phyloP scores from a whole-genome alignment of 2,888 invertebrate species.

The Euspilapteryx auroguttella region DNA sequence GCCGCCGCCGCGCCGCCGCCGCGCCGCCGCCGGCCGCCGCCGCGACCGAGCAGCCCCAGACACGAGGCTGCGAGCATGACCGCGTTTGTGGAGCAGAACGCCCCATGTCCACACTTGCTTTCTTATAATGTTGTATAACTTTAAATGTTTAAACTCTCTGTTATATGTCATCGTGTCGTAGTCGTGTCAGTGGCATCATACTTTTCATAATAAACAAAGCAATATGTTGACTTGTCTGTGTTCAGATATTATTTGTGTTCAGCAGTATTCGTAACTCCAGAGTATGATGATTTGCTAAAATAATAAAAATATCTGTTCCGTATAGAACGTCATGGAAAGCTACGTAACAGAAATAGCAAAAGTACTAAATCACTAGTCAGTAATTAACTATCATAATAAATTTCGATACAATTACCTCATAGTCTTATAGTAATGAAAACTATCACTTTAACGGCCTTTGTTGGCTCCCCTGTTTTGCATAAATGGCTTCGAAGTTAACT shows the following conservation, averaged over 20 bases:
- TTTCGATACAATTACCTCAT: too few species aligned
- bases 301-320: too few species aligned
- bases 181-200: too few species aligned
- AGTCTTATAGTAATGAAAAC: too few species aligned
- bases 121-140: conserved; percentile 37
- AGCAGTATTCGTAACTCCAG: conserved; percentile 58
- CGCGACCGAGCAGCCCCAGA: conserved; percentile 58
- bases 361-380: too few species aligned
- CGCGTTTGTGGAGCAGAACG: conserved; percentile 51
- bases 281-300: conserved; percentile 24
- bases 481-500: conserved; percentile 14
- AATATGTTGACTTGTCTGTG: conserved; percentile 37
- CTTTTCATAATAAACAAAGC: conserved; percentile 49
- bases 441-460: too few species aligned
- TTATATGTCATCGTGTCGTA: too few species aligned
- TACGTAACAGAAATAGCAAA: too few species aligned
- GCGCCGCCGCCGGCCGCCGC: conserved; percentile 57
- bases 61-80: conserved; percentile 59
- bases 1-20: conserved; percentile 58
- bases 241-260: conserved; percentile 35
- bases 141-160: too few species aligned
- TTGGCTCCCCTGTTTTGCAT: neutral
- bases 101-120: conserved; percentile 50
- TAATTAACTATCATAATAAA: too few species aligned
- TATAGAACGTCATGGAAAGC: too few species aligned